Conservation (phyloP, 2,113 vertebrate species). For the Megalops atlanticus region DNA sequence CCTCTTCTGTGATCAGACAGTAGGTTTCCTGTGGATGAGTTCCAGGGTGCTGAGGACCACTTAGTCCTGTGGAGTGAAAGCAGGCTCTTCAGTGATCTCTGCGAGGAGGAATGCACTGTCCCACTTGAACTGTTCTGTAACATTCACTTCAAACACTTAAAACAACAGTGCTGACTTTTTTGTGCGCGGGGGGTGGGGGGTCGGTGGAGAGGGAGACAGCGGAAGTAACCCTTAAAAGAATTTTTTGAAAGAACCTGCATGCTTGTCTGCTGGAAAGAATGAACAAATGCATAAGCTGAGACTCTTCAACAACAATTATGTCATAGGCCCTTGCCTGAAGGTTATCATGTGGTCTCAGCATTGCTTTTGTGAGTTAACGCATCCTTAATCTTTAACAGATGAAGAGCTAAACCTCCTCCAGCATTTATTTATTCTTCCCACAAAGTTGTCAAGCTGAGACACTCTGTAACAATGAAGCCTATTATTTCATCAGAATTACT, state of each 20-base stretch:
- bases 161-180: too few relatives aligned
- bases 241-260: neutral
- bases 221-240: neutral
- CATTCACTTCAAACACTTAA: neutral
- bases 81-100: neutral
- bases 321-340: slow-evolving; percentile 3
- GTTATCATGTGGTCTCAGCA: neutral
- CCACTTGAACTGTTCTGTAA: neutral
- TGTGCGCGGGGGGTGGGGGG: neutral
- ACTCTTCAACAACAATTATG: neutral
- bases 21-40: neutral
- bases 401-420: neutral
- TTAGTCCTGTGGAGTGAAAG: neutral
- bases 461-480: neutral
- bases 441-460: neutral
- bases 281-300: neutral
- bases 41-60: neutral
- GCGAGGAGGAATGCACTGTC: neutral
- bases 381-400: slow-evolving; percentile 4
- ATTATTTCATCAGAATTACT: neutral
- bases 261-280: neutral
- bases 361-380: neutral
- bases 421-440: neutral
- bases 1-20: neutral
- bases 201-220: neutral